Evolutionary conservation across 2,113 vertebrate genomes (phyloP), one percentile per base, ranked within the genome.

Genomic region (Triplophysa siluroides): DNA sequence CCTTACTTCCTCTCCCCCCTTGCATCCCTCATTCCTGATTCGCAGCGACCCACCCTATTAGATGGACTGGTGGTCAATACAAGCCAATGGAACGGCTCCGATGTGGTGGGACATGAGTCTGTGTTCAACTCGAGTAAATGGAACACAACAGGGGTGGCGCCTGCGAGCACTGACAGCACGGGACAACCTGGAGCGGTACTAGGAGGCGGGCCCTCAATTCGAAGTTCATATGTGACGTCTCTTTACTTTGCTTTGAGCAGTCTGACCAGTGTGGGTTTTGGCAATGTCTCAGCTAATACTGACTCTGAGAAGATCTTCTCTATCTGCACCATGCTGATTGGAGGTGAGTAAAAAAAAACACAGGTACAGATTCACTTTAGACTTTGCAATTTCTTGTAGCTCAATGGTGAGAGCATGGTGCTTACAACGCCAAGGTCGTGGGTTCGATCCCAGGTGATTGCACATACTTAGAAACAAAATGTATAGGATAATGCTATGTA

Each of bases 291-390:
- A 0, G 94, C 94, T 64, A 95, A 95, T 90, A 95, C 94, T 0
- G 94, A 95, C 88, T 92, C 93, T 0, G 94, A 94, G 88, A 94
- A 94, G 87, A 94, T 94, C 85, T 94, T 94, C 87, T 94, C 94
- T 83, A 94, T 95, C 83, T 95, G 93, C 89, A 94, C 94, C 75
- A 95, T 95, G 94, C 89, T 95, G 61, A 93, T 95, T 24, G 94
- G 94, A 89, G 94, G 94, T 94, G 76, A 88, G 90, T 72, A 67
- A 4, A 1, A 0, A 9, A 8, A 11, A 19, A 4, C 23, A 9
- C n/a, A 52, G 10, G 5, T 19, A 38, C 61, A 23, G 8, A 68
- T 58, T 21, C 8, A 21, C 19, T 58, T 58, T 10, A 58, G 16
- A 19, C 2, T n/a, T 1, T 29, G n/a, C n/a, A n/a, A n/a, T n/a